phyloP scores from a whole-genome alignment of 2,888 invertebrate genomes.

The Ormyrus thymus region DNA sequence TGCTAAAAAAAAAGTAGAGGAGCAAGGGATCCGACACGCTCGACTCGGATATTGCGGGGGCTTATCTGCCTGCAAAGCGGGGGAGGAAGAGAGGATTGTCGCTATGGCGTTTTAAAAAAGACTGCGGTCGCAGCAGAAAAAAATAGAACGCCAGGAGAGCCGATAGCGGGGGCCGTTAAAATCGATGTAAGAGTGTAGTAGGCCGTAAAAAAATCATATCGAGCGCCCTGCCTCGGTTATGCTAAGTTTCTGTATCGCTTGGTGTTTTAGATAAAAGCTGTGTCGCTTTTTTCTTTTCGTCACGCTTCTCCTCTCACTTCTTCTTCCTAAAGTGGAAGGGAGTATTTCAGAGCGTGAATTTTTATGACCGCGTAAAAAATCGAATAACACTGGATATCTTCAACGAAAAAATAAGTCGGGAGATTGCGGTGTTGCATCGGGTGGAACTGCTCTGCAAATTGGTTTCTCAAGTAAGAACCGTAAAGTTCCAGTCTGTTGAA shows the following conservation, averaged over 20 bases:
- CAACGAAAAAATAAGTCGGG: too few relatives aligned
- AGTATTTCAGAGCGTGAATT: neutral
- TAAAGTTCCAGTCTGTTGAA: too few relatives aligned
- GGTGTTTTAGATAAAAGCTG: constrained; percentile 18
- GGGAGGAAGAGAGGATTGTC: constrained; percentile 4
- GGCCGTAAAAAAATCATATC: constrained; percentile 39
- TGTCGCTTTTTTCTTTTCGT: neutral
- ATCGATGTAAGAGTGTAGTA: constrained; percentile 41
- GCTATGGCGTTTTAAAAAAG: constrained; percentile 41
- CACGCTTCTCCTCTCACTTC: neutral
- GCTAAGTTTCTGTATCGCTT: constrained; percentile 31
- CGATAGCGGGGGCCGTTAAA: constrained; percentile 38
- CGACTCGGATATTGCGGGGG: constrained; percentile 47
- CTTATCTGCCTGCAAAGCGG: constrained; percentile 30
- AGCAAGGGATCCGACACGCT: neutral
- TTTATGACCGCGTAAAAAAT: constrained; percentile 1
- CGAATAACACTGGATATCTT: neutral
- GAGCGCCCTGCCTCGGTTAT: constrained; percentile 3
- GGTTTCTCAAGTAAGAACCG: too few relatives aligned
- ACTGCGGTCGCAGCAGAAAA: constrained; percentile 51
- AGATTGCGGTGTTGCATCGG: too few relatives aligned
- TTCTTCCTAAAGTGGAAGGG: too few relatives aligned
- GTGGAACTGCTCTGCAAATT: too few relatives aligned
- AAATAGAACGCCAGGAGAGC: neutral
- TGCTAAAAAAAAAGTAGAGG: constrained; percentile 6